These are phyloP conservation scores for Stenotaenia linearis DNA, from an alignment of 2,888 invertebrate genomes.

Conservation along the genomic window DNA sequence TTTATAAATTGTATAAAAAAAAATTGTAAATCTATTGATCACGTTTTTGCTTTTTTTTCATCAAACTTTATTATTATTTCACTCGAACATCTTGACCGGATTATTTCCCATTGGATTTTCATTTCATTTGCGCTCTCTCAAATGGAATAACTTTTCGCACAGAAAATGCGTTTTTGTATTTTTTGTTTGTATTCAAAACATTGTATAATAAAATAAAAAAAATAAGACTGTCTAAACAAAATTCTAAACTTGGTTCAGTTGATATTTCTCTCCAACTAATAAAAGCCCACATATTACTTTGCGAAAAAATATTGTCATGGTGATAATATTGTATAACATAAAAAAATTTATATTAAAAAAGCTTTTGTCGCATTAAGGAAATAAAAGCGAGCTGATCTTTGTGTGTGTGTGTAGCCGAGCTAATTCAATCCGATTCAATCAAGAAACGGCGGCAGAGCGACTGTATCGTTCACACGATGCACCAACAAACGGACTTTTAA, in stretches of 20 bases:
- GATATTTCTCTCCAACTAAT: not conserved
- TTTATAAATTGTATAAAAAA: not conserved
- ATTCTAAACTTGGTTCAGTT: not conserved
- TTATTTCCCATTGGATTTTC: not conserved
- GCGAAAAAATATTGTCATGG: not conserved
- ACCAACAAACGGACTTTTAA: conserved; percentile 18
- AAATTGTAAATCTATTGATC: not conserved
- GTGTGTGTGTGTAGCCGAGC: conserved; percentile 2
- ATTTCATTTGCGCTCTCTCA: no score
- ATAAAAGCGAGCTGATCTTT: not conserved
- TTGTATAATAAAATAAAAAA: not conserved
- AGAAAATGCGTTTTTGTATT: no score
- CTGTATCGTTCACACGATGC: conserved; percentile 1
- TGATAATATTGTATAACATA: not conserved
- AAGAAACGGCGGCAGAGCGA: conserved; percentile 3
- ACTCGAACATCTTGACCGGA: not conserved
- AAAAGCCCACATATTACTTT: not conserved
- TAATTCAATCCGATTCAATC: conserved; percentile 26
- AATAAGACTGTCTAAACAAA: no score
- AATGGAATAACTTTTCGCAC: not conserved
- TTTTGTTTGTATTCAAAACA: no score
- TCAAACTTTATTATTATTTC: not conserved
- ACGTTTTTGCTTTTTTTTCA: not conserved
- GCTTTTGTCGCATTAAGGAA: not conserved
- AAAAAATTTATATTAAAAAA: not conserved